Evolutionary conservation across 2,113 vertebrate species (phyloP).

Genomic region (Maccullochella peelii): DNA sequence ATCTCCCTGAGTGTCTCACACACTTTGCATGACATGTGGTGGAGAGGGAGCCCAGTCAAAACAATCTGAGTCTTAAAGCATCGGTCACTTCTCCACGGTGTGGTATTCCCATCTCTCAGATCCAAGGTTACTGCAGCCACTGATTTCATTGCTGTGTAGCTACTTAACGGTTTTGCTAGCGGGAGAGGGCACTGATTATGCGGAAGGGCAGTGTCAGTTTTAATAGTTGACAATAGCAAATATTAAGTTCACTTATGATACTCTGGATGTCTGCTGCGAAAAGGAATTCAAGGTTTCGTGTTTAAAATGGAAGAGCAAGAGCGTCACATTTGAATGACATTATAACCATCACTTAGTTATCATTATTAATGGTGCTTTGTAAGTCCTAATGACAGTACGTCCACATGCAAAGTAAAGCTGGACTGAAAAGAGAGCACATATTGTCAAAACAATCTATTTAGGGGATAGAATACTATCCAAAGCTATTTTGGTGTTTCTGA

Average conservation of each 20-base stretch:
- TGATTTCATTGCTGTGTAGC: slow-evolving; percentile 79
- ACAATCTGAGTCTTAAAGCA: slow-evolving; percentile 81
- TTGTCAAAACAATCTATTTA: slow-evolving; percentile 64
- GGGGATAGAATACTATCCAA: slow-evolving; percentile 74
- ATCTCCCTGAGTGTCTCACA: slow-evolving; percentile 76
- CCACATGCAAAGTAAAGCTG: slow-evolving; percentile 69
- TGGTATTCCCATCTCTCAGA: slow-evolving; percentile 78
- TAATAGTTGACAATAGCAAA: slow-evolving; percentile 62
- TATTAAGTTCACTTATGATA: slow-evolving; percentile 59
- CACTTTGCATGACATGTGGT: slow-evolving; percentile 88
- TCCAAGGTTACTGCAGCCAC: slow-evolving; percentile 78
- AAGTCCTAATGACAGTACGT: slow-evolving; percentile 65
- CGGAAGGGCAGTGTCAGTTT: slow-evolving; percentile 65
- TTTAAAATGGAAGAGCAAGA: slow-evolving; percentile 52
- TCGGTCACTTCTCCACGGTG: slow-evolving; percentile 79
- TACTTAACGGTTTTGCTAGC: slow-evolving; percentile 68
- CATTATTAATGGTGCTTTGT: slow-evolving; percentile 77
- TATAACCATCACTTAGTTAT: slow-evolving; percentile 63
- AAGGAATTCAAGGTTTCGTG: slow-evolving; percentile 51
- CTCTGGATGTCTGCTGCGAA: slow-evolving; percentile 54
- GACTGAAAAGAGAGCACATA: slow-evolving; percentile 69
- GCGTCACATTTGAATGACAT: slow-evolving; percentile 57
- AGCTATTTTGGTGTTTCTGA: slow-evolving; percentile 76
- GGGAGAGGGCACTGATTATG: slow-evolving; percentile 62
- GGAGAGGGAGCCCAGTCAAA: slow-evolving; percentile 80